Percentiles rank a stretch among this genome's conserved stretches.
Evolutionary conservation across 2,797 vertebrate genomes (phyloP).

Genomic region (Kryptopterus vitreolus): DNA sequence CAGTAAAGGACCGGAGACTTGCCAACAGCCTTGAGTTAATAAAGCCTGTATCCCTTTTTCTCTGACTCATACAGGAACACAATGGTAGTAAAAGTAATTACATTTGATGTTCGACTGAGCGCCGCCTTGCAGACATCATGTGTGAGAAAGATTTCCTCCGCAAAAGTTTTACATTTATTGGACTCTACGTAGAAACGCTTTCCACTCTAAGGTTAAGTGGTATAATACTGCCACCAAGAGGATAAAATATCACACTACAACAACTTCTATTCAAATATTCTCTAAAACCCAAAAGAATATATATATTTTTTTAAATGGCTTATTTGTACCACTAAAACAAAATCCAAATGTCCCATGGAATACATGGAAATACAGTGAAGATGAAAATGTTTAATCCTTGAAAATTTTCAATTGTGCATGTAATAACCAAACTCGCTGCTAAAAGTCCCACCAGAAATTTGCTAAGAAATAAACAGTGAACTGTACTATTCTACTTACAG

Average conservation of each 20-base stretch:
- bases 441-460: not conserved
- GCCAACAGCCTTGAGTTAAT: slow-evolving; percentile 1
- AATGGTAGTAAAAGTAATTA: not conserved
- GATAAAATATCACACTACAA: slow-evolving; percentile 26
- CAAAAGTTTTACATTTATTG: not conserved
- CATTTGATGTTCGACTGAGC: not conserved
- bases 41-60: not conserved
- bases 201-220: not conserved
- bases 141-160: not conserved
- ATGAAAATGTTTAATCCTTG: not conserved
- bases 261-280: not conserved
- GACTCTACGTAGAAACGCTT: not conserved
- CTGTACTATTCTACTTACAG: slow-evolving; percentile 84
- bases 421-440: not conserved
- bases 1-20: slow-evolving; percentile 9
- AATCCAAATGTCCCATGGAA: not conserved
- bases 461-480: slow-evolving; percentile 5
- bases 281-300: not conserved
- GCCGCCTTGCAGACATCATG: not conserved
- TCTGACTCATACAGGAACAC: slow-evolving; percentile 7
- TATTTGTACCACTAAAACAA: not conserved
- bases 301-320: not conserved
- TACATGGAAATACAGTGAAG: not conserved
- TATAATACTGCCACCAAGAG: slow-evolving; percentile 38
- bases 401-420: not conserved